Conservation (phyloP, 30 jellyfish, hydroid and myxozoan species). For the Catostylus mosaicus region DNA sequence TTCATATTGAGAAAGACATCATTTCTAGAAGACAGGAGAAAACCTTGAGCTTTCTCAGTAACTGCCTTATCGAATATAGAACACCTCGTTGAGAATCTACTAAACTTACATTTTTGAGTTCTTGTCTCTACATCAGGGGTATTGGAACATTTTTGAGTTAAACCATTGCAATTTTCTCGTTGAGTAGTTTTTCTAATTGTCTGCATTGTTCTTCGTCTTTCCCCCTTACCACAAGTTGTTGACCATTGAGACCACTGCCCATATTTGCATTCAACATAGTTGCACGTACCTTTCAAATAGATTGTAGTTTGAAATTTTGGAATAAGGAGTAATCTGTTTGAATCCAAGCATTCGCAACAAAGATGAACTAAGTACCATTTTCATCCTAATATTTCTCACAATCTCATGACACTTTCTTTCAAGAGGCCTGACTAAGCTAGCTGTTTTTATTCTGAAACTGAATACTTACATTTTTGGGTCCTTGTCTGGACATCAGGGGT, state of each 20-base stretch:
- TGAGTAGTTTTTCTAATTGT: conserved; percentile 30
- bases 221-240: conserved; percentile 73
- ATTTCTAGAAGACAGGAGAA: not conserved
- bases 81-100: not conserved
- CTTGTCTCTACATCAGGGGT: conserved; percentile 53
- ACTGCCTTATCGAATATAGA: not conserved
- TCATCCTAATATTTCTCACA: no score
- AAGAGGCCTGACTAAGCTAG: no score
- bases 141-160: conserved; percentile 55
- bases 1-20: no score
- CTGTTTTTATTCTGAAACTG: no score
- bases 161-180: conserved; percentile 60
- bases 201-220: conserved; percentile 51
- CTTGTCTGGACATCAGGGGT: conserved; percentile 16
- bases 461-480: conserved; percentile 9
- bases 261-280: conserved; percentile 67
- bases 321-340: no score
- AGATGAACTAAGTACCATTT: no score
- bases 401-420: no score
- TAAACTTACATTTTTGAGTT: conserved; percentile 52
- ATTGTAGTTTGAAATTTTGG: no score
- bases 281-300: conserved; percentile 46
- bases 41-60: not conserved
- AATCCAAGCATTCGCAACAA: no score
- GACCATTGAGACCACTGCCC: conserved; percentile 86